Conservation (phyloP, 2,888 invertebrate genomes). For the Liopterus haemorrhoidalis region DNA sequence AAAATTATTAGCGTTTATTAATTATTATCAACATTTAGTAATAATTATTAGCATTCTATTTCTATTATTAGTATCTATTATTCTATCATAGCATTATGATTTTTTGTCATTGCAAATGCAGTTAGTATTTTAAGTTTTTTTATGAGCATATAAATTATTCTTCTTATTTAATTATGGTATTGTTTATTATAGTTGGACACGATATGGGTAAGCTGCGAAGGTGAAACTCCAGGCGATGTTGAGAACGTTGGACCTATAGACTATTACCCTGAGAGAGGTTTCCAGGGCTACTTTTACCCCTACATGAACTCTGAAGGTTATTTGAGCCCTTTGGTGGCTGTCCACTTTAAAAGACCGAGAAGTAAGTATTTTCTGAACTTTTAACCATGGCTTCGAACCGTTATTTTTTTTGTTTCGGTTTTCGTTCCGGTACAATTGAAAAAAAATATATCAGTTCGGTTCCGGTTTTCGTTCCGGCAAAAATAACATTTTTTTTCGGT, state of each 20-base stretch:
- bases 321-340: constrained; percentile 80
- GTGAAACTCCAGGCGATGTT: constrained; percentile 86
- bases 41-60: neutral
- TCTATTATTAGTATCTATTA: neutral
- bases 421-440: no score
- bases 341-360: constrained; percentile 74
- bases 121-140: no score
- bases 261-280: constrained; percentile 76
- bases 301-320: constrained; percentile 82
- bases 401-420: no score
- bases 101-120: neutral
- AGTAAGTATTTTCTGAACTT: constrained; percentile 70
- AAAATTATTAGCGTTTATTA: no score
- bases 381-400: no score
- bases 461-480: no score
- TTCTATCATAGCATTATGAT: no score
- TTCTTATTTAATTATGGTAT: constrained; percentile 4
- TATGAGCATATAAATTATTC: neutral
- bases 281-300: constrained; percentile 86
- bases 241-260: constrained; percentile 84
- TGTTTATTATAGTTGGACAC: constrained; percentile 65
- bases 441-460: no score
- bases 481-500: no score
- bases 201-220: constrained; percentile 89
- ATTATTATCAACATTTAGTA: no score